A percentile compares a stretch with the other conserved stretches of the same genome.
phyloP scores from a whole-genome alignment of 2,113 vertebrate genomes.

The Lynx canadensis region DNA sequence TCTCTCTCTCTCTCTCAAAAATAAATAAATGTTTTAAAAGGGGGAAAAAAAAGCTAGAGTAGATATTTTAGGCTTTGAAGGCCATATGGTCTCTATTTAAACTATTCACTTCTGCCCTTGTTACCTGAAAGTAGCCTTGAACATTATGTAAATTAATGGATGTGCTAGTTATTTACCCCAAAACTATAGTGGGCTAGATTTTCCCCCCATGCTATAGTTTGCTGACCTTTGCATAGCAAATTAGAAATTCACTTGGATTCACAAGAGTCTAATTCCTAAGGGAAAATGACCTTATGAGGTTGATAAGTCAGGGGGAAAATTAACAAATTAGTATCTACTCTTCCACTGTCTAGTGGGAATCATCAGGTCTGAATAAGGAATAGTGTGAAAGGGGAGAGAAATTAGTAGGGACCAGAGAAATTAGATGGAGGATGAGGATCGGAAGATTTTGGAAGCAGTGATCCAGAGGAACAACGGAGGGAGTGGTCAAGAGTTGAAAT shows the following conservation, averaged over 20 bases:
- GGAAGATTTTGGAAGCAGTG: constrained; percentile 30
- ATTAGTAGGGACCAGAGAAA: background rate
- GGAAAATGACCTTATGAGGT: background rate
- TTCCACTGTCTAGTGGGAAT: background rate
- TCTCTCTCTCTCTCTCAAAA: too few species aligned
- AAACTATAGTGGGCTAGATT: background rate
- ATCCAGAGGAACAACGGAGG: background rate
- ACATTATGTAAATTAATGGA: background rate
- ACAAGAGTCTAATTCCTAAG: background rate
- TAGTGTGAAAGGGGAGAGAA: background rate
- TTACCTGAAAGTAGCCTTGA: background rate
- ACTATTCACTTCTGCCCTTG: background rate
- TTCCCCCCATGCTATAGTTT: background rate
- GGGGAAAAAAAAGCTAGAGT: background rate
- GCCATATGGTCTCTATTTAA: background rate
- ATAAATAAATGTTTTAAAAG: too few species aligned
- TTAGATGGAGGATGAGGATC: background rate
- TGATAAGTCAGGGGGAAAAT: constrained; percentile 9
- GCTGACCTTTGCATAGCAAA: background rate
- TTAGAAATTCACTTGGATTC: constrained; percentile 12
- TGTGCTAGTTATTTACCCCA: background rate
- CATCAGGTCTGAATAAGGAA: constrained; percentile 21
- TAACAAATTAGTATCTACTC: constrained; percentile 9
- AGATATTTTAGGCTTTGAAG: background rate
- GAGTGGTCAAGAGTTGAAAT: background rate